Base-by-base conservation (phyloP, 2,113 vertebrate genomes). In the Tretioscincus oriximinensis region DNA sequence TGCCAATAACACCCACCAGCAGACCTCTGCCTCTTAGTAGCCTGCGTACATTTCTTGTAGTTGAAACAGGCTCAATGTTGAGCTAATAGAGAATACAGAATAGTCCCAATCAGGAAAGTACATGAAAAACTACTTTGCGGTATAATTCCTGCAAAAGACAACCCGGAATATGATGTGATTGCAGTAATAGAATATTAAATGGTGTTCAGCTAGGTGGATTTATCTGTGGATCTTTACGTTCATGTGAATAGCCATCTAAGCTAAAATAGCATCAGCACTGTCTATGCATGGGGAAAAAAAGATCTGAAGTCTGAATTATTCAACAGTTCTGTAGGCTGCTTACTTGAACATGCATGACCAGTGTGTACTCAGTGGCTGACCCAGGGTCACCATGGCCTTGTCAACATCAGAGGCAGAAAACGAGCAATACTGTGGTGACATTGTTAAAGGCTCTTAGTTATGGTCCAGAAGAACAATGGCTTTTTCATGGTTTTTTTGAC, bases 261-360 rank as follows among this genome's bases (percentile, higher is more conserved):
- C 28, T 81, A 54, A 51, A 69, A 29, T 35, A 3, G 73, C 22
- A 29, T 58, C 68, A 73, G 21, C 1, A 80, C 87, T 76, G 84
- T 58, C 54, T 58, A 18, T 58, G 54, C 68, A 22, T 67, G 11
- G 12, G 58, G 68, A 78, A 29, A 70, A 35, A 67, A 71, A 51
- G 83, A 24, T 49, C 16, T 54, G 82, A 58, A 81, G 78, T 72
- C 79, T 73, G 7, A 88, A 81, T 70, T 87, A 58, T 80, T 87
- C 86, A 85, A 87, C 88, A 78, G 84, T 73, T 22, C 8, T 26
- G 70, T 76, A 82, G 78, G 84, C 29, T 49, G 81, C 85, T 82
- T 51, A 31, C 73, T 74, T 92, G 87, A 85, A 85, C 0, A 0
- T 73, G 54, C 68, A 45, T 80, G 83, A 91, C 70, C 64, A 81